phyloP scores from a whole-genome alignment of 2,888 invertebrate genomes.

The Oligia fasciuncula region DNA sequence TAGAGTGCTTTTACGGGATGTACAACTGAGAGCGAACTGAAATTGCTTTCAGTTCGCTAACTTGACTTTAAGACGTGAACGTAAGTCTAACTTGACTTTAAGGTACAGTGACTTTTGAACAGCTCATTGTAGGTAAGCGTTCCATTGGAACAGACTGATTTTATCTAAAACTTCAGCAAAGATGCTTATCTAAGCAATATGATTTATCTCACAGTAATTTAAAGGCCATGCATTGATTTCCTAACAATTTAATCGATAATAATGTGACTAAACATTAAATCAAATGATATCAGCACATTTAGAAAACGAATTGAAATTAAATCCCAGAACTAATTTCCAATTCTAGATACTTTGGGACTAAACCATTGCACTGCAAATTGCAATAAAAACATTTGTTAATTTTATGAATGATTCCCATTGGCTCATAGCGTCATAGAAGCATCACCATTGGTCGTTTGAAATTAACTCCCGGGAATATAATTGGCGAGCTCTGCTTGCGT shows the following conservation, averaged over 20 bases:
- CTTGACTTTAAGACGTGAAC: too few species aligned
- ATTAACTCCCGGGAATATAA: conserved; percentile 53
- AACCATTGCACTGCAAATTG: conserved; percentile 24
- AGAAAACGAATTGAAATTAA: conserved; percentile 18
- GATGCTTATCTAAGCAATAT: conserved; percentile 53
- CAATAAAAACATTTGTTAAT: conserved; percentile 39
- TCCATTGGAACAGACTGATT: conserved; percentile 50
- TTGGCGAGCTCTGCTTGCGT: conserved; percentile 56
- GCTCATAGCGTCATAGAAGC: conserved; percentile 25
- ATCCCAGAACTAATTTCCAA: conserved; percentile 14
- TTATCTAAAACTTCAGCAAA: conserved; percentile 41
- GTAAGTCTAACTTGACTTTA: neutral
- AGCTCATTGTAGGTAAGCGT: conserved; percentile 14
- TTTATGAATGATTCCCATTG: conserved; percentile 44
- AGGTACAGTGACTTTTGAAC: conserved; percentile 21
- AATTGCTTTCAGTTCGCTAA: neutral
- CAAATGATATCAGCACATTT: conserved; percentile 1
- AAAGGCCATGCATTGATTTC: conserved; percentile 46
- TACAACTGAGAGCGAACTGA: neutral
- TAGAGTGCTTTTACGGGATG: conserved; percentile 9
- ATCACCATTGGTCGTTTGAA: conserved; percentile 54
- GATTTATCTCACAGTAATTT: conserved; percentile 55
- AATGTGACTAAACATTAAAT: conserved; percentile 14
- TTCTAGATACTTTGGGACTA: conserved; percentile 7
- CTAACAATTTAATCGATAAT: conserved; percentile 19